Conservation (phyloP, 2,113 vertebrate species). For the Boleophthalmus pectinirostris region DNA sequence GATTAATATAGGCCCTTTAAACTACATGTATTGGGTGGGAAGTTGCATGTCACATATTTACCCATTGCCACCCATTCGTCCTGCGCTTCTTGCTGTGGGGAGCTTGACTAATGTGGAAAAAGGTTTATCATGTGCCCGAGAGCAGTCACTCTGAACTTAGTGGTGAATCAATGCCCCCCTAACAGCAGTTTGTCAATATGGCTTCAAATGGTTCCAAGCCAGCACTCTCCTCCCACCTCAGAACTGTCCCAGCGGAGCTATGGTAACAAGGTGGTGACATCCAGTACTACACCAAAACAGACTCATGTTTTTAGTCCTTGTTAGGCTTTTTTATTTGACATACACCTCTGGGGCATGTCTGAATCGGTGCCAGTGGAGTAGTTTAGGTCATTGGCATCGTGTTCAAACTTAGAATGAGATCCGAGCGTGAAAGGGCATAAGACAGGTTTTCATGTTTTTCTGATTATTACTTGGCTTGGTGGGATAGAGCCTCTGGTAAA, state of each 20-base stretch:
- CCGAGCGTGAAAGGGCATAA: neutral
- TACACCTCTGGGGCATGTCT: neutral
- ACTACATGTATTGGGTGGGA: no score
- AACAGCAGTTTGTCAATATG: constrained; percentile 35
- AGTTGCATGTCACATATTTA: neutral
- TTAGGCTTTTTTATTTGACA: neutral
- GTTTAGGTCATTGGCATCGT: neutral
- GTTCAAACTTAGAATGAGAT: neutral
- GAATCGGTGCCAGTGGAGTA: constrained; percentile 1
- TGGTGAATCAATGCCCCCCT: constrained; percentile 33
- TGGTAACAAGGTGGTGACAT: neutral
- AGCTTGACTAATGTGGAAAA: constrained; percentile 23
- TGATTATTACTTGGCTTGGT: no score
- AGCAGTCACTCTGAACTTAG: constrained; percentile 20
- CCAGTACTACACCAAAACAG: neutral
- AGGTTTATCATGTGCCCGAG: constrained; percentile 28
- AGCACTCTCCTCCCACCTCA: neutral
- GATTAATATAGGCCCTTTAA: no score
- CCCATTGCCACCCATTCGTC: neutral
- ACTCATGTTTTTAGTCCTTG: neutral
- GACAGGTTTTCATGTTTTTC: no score
- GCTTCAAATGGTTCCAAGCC: constrained; percentile 6
- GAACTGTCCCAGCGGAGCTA: neutral
- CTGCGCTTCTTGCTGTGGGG: constrained; percentile 17
- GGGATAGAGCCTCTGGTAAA: no score